Conservation (phyloP, 2,888 invertebrate genomes). For the Octodonta nipae region DNA sequence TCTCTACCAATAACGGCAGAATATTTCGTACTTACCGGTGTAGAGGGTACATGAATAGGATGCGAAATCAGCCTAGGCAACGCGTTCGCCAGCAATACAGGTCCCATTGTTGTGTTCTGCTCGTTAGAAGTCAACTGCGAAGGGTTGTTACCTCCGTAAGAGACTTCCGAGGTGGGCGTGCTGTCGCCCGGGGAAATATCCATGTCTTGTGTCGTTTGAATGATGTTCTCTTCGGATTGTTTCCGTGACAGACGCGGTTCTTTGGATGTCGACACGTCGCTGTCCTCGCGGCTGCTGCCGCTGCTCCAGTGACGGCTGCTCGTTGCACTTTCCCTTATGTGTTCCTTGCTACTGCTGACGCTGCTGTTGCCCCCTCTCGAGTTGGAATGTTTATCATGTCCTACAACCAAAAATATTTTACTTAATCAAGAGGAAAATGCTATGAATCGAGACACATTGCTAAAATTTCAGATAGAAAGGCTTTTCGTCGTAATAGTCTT, state of each 20-base stretch:
- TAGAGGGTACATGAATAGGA: slow-evolving; percentile 32
- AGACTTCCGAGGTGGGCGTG: slow-evolving; percentile 73
- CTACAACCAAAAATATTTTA: slow-evolving; percentile 19
- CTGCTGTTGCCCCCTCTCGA: slow-evolving; percentile 41
- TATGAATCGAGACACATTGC: no score
- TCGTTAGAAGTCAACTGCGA: slow-evolving; percentile 5
- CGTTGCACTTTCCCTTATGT: slow-evolving; percentile 15
- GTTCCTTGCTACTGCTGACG: slow-evolving; percentile 6
- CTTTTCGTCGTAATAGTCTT: not conserved
- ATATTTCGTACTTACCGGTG: no score
- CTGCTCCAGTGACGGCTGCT: slow-evolving; percentile 29
- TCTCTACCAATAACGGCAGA: no score
- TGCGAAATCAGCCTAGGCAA: slow-evolving; percentile 50
- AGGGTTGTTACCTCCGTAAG: slow-evolving; percentile 35
- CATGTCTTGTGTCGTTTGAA: slow-evolving; percentile 56
- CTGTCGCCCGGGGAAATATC: slow-evolving; percentile 86
- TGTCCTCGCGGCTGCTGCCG: slow-evolving; percentile 28
- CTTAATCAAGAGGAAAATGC: no score
- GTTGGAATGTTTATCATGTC: slow-evolving; percentile 66
- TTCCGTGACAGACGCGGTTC: slow-evolving; percentile 28
- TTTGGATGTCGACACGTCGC: slow-evolving; percentile 23
- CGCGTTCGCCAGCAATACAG: slow-evolving; percentile 53
- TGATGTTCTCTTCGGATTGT: slow-evolving; percentile 19
- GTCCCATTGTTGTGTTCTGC: slow-evolving; percentile 29
- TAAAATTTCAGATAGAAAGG: slow-evolving; percentile 1